Evolutionary conservation across 2,888 invertebrate species (phyloP).

Genomic region (Scaeva pyrastri): DNA sequence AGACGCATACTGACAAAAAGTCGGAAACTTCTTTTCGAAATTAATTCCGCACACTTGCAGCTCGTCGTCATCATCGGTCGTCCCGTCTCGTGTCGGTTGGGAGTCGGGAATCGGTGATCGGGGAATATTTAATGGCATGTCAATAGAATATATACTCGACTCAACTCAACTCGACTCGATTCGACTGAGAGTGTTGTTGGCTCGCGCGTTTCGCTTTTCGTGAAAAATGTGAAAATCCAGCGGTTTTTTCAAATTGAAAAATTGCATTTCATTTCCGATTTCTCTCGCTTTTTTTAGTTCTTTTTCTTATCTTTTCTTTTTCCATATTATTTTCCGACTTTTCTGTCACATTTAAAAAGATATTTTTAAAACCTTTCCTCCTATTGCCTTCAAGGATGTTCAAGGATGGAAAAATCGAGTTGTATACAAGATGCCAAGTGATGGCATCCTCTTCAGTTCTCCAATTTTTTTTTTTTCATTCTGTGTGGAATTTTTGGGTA

Average conservation of each 20-base stretch:
- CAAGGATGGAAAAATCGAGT: slow-evolving; percentile 23
- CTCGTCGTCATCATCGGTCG: too few relatives aligned
- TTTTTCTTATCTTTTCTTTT: background rate
- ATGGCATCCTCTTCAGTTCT: slow-evolving; percentile 1
- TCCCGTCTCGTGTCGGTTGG: too few relatives aligned
- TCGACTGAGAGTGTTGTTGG: slow-evolving; percentile 23
- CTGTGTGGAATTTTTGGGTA: slow-evolving; percentile 7
- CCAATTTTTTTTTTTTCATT: too few relatives aligned
- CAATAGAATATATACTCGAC: slow-evolving; percentile 63
- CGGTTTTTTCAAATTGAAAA: slow-evolving; percentile 70
- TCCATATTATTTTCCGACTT: slow-evolving; percentile 32
- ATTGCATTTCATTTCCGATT: slow-evolving; percentile 73
- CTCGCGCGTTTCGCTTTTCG: slow-evolving; percentile 42
- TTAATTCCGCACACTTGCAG: slow-evolving; percentile 70
- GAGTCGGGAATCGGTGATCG: too few relatives aligned
- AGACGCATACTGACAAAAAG: background rate
- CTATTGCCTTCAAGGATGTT: background rate
- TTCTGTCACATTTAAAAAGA: slow-evolving; percentile 66
- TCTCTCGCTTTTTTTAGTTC: too few relatives aligned
- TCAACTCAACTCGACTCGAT: too few relatives aligned
- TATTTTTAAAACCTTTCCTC: slow-evolving; percentile 39
- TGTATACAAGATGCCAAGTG: slow-evolving; percentile 39
- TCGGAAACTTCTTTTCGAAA: slow-evolving; percentile 62
- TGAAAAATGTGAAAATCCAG: slow-evolving; percentile 59
- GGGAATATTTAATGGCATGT: slow-evolving; percentile 70